phyloP scores from a whole-genome alignment of 2,888 invertebrate species.

The Conomelus anceps region DNA sequence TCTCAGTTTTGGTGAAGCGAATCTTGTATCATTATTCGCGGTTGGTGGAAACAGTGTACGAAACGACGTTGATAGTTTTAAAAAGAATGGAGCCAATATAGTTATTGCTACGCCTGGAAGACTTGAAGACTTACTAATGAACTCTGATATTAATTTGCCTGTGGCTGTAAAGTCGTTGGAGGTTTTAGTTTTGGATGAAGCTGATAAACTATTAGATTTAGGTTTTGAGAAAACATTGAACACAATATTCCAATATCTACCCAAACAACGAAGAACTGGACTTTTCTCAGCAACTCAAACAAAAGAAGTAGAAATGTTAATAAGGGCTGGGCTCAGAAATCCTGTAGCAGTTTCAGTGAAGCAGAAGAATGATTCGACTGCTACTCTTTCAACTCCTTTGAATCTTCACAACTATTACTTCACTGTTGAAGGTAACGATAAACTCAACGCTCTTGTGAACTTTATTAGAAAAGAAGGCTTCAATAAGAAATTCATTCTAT shows the following conservation, averaged over 20 bases:
- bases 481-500: slow-evolving; percentile 69
- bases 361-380: slow-evolving; percentile 7
- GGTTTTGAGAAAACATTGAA: slow-evolving; percentile 83
- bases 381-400: slow-evolving; percentile 43
- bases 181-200: slow-evolving; percentile 90
- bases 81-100: slow-evolving; percentile 69
- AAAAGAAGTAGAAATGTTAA: slow-evolving; percentile 81
- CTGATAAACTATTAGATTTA: slow-evolving; percentile 86
- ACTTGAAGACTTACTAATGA: slow-evolving; percentile 74
- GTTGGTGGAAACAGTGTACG: slow-evolving; percentile 79
- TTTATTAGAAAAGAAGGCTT: slow-evolving; percentile 60
- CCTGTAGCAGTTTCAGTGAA: slow-evolving; percentile 82
- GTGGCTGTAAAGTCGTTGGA: slow-evolving; percentile 75
- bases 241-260: slow-evolving; percentile 82
- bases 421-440: slow-evolving; percentile 69
- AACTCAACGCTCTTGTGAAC: slow-evolving; percentile 68
- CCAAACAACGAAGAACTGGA: slow-evolving; percentile 89
- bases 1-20: slow-evolving; percentile 43
- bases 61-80: slow-evolving; percentile 63
- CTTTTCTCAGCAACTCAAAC: slow-evolving; percentile 99
- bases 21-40: slow-evolving; percentile 53
- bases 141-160: slow-evolving; percentile 63
- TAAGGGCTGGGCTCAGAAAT: slow-evolving; percentile 89
- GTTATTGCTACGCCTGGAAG: slow-evolving; percentile 93
- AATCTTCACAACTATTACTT: slow-evolving; percentile 63